Evolutionary conservation across 2,888 invertebrate species (phyloP).

Genomic region (Papilio gigon): DNA sequence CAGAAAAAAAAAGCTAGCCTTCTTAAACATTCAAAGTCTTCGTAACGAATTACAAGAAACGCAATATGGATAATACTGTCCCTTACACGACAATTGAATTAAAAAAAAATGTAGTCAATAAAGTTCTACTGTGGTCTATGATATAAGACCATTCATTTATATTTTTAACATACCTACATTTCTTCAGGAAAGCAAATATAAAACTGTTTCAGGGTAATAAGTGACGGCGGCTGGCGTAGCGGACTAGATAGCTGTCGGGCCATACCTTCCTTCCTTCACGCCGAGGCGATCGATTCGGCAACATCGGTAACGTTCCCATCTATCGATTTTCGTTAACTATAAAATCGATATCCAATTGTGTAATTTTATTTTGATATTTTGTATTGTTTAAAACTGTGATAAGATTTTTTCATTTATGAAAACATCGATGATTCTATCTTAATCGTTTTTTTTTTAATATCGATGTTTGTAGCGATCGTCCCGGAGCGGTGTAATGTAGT

Average conservation of each 20-base stretch:
- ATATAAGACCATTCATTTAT: neutral
- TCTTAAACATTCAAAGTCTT: too few relatives aligned
- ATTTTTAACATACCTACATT: constrained; percentile 44
- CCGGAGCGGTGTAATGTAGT: constrained; percentile 65
- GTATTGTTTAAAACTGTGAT: constrained; percentile 18
- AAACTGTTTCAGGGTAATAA: constrained; percentile 33
- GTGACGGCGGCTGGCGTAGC: constrained; percentile 11
- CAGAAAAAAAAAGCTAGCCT: too few relatives aligned
- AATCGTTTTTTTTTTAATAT: constrained; percentile 40
- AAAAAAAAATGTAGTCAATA: neutral
- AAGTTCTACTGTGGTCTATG: neutral
- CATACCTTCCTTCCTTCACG: constrained; percentile 10
- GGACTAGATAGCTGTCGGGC: constrained; percentile 17
- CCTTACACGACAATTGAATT: too few relatives aligned
- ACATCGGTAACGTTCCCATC: neutral
- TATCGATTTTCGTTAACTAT: constrained; percentile 3
- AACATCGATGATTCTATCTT: constrained; percentile 20
- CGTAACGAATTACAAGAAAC: too few relatives aligned
- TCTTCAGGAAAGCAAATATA: constrained; percentile 62
- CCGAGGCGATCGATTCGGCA: neutral
- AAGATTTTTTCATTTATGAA: constrained; percentile 1
- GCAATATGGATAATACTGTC: too few relatives aligned
- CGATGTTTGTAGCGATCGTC: neutral
- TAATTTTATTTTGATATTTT: constrained; percentile 13
- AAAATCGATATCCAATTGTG: constrained; percentile 9